Percentiles rank a stretch among this genome's conserved stretches.
Evolutionary conservation across 2,888 invertebrate genomes (phyloP).

Genomic region (Coelinius sp.): DNA sequence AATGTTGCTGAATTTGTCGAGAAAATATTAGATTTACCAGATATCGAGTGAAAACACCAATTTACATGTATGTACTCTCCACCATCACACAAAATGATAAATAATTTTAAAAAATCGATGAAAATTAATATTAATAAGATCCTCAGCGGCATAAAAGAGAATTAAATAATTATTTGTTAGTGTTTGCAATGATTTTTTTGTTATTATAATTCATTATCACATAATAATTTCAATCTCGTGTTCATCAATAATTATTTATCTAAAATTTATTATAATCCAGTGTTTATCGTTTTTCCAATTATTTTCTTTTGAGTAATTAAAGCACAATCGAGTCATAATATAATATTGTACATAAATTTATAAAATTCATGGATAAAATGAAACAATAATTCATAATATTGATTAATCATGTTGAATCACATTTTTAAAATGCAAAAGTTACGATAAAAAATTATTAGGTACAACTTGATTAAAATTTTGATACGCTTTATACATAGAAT

Average conservation of each 20-base stretch:
- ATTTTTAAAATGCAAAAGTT: neutral
- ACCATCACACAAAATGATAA: neutral
- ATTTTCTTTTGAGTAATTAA: slow-evolving; percentile 4
- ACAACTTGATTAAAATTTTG: slow-evolving; percentile 15
- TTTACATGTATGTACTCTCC: slow-evolving; percentile 23
- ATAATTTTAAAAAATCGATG: too few relatives aligned
- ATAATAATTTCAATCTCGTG: neutral
- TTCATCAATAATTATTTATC: neutral
- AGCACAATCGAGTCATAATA: slow-evolving; percentile 25
- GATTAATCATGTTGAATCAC: slow-evolving; percentile 2
- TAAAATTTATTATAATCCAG: neutral
- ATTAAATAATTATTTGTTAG: neutral
- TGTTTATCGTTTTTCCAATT: neutral
- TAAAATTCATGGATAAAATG: neutral
- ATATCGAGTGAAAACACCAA: slow-evolving; percentile 54
- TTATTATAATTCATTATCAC: neutral
- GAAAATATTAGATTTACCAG: slow-evolving; percentile 82
- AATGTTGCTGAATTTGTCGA: slow-evolving; percentile 87
- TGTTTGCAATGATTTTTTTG: neutral
- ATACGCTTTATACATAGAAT: slow-evolving; percentile 8
- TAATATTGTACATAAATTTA: slow-evolving; percentile 5
- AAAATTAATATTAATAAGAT: neutral
- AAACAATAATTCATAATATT: neutral
- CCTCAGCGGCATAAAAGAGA: neutral
- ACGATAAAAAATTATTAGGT: neutral